Evolutionary conservation across 2,113 vertebrate genomes (phyloP).

Genomic region (Poecile atricapillus): DNA sequence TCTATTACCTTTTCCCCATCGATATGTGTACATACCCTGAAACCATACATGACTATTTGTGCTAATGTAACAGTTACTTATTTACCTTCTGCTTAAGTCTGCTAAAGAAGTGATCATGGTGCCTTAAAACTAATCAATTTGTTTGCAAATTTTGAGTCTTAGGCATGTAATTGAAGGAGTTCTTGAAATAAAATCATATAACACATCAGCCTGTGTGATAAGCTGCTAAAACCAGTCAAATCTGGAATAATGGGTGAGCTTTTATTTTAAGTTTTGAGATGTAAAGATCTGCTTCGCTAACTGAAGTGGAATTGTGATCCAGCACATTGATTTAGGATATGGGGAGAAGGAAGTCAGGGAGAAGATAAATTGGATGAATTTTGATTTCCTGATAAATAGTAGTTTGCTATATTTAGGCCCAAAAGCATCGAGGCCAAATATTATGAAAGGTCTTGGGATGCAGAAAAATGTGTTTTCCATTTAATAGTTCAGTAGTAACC

Average conservation of each 20-base stretch:
- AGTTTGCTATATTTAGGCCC: not conserved
- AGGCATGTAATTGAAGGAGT: not conserved
- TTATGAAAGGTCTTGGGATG: not conserved
- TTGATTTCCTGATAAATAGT: not conserved
- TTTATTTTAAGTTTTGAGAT: not conserved
- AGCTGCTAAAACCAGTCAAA: not conserved
- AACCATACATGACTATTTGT: not conserved
- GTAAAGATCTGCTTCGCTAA: not conserved
- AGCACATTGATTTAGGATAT: not conserved
- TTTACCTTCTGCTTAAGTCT: not conserved
- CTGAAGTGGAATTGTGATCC: not conserved
- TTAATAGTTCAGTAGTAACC: not conserved
- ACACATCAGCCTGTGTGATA: not conserved
- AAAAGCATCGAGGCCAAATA: not conserved
- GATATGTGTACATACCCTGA: rapidly evolving
- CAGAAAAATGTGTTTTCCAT: not conserved
- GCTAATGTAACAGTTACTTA: not conserved
- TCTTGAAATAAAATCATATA: not conserved
- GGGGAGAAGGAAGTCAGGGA: not conserved
- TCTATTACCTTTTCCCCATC: not conserved
- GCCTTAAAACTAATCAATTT: not conserved
- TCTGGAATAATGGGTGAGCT: not conserved
- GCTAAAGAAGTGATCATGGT: not conserved
- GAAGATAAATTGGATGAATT: not conserved
- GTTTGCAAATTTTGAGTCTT: not conserved